Percentiles rank a stretch among this genome's conserved stretches.
Conservation (phyloP, 2,797 vertebrate genomes). For the Octomys mimax region DNA sequence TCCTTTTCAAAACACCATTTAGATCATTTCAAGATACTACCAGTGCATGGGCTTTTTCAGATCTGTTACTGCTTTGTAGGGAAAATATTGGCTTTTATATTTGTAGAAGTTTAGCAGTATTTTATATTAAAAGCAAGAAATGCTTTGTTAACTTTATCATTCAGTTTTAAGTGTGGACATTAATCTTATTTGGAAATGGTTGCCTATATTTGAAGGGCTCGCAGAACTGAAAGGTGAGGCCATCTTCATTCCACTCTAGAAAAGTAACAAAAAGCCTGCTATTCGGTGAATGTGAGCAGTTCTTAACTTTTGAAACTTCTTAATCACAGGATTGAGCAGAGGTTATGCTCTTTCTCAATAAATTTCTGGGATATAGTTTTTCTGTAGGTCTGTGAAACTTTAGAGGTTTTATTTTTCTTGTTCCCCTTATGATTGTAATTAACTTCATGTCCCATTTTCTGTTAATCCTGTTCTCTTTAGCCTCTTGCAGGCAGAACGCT, state of each 20-base stretch:
- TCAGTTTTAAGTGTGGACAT: slow-evolving; percentile 34
- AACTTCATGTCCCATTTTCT: neutral
- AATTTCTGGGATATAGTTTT: slow-evolving; percentile 21
- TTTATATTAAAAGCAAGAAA: slow-evolving; percentile 50
- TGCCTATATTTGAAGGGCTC: slow-evolving; percentile 48
- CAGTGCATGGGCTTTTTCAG: slow-evolving; percentile 33
- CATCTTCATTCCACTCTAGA: neutral
- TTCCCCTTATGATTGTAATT: neutral
- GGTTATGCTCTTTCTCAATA: neutral
- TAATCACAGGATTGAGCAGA: neutral
- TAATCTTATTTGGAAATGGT: slow-evolving; percentile 63
- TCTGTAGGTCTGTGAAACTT: neutral
- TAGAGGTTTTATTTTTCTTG: neutral
- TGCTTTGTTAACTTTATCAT: slow-evolving; percentile 16
- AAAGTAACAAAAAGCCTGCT: slow-evolving; percentile 56
- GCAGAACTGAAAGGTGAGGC: neutral
- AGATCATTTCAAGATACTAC: slow-evolving; percentile 37
- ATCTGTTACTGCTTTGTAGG: neutral
- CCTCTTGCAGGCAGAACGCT: neutral
- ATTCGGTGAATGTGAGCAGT: slow-evolving; percentile 44
- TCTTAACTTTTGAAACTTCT: slow-evolving; percentile 44
- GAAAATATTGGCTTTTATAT: slow-evolving; percentile 6
- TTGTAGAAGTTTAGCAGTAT: slow-evolving; percentile 21
- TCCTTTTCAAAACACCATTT: slow-evolving; percentile 50
- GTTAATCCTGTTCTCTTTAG: neutral